These are phyloP conservation scores for Drosophila tani DNA, from an alignment of 1,140 invertebrate species.

Conservation along the genomic window DNA sequence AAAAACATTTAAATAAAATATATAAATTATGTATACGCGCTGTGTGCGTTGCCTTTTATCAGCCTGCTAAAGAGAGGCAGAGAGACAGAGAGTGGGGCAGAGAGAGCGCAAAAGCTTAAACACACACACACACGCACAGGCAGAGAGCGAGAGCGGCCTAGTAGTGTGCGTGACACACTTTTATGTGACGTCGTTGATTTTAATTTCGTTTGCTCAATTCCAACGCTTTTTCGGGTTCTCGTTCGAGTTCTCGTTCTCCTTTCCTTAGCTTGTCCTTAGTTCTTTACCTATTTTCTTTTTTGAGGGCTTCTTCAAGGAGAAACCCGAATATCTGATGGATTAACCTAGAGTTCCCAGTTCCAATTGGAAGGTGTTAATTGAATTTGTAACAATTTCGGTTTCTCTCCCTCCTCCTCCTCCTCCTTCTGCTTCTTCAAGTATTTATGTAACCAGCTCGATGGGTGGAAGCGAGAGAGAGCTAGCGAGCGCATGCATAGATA, in stretches of 20 bases:
- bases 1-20: constrained; percentile 73
- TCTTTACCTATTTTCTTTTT: constrained; percentile 52
- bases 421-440: constrained; percentile 49
- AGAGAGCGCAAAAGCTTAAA: constrained; percentile 59
- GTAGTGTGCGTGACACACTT: constrained; percentile 74
- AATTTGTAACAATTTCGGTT: constrained; percentile 66
- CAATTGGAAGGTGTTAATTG: constrained; percentile 67
- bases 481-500: constrained; percentile 71
- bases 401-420: constrained; percentile 12
- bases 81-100: constrained; percentile 8
- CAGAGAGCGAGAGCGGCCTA: not conserved
- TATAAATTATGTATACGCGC: constrained; percentile 78
- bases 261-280: constrained; percentile 5
- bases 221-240: constrained; percentile 45
- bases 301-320: not conserved
- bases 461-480: constrained; percentile 40
- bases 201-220: constrained; percentile 71
- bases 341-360: constrained; percentile 18
- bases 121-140: constrained; percentile 4
- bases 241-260: constrained; percentile 49
- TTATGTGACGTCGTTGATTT: constrained; percentile 84
- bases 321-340: constrained; percentile 13
- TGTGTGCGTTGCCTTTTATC: constrained; percentile 74
- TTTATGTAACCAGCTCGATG: constrained; percentile 78
- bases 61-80: constrained; percentile 31